Conservation (phyloP, 2,888 invertebrate species). For the Pinctada fucata region DNA sequence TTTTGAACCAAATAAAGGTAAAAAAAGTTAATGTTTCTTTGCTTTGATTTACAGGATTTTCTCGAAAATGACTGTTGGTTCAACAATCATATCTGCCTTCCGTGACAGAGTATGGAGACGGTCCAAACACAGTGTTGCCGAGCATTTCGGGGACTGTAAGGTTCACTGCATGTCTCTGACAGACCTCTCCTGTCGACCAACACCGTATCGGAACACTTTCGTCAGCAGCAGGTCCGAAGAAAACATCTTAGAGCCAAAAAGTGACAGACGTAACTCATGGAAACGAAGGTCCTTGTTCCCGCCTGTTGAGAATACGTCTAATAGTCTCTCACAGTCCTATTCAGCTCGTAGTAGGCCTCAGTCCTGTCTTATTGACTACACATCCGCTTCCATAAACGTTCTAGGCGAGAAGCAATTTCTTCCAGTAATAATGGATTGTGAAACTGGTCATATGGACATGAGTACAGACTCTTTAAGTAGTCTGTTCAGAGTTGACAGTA, state of each 20-base stretch:
- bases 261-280: background rate
- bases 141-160: background rate
- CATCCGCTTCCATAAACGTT: background rate
- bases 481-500: slow-evolving; percentile 25
- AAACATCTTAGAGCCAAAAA: slow-evolving; percentile 11
- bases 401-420: slow-evolving; percentile 4
- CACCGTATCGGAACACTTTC: slow-evolving; percentile 15
- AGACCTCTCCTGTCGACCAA: slow-evolving; percentile 2
- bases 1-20: too few relatives aligned
- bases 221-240: slow-evolving; percentile 22
- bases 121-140: slow-evolving; percentile 6
- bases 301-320: slow-evolving; percentile 1
- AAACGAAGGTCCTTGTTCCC: background rate
- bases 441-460: slow-evolving; percentile 20
- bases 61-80: slow-evolving; percentile 16
- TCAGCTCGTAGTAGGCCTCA: slow-evolving; percentile 21
- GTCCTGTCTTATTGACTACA: slow-evolving; percentile 18
- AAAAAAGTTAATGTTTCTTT: too few relatives aligned
- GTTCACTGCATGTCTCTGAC: slow-evolving; percentile 18
- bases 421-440: background rate
- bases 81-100: slow-evolving; percentile 10
- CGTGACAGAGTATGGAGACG: slow-evolving; percentile 9
- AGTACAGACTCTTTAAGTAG: slow-evolving; percentile 24
- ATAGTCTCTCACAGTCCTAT: background rate
- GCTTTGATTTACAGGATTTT: too few relatives aligned